Evolutionary conservation across 2,888 invertebrate genomes (phyloP), one percentile per base, ranked within the genome.

Genomic region (Limnephilus auricula): DNA sequence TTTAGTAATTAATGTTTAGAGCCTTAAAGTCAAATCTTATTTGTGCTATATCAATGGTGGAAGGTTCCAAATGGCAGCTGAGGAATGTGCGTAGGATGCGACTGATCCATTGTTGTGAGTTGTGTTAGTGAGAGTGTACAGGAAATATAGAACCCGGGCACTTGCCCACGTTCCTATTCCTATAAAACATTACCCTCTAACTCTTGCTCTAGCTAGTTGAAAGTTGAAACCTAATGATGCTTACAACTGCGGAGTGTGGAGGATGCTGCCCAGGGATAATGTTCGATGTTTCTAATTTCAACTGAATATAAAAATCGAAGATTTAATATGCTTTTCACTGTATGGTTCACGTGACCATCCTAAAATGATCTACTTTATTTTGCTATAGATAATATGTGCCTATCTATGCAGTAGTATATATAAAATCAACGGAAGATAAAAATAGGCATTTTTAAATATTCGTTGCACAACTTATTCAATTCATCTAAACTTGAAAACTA

Each of bases 61-160:
- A 45, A 86, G 18, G 50, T 50, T 45, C 30, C 18, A 45, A 30
- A 50, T 86, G 31, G 31, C 86, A 30, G n/a, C 45, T 18, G 30
- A 2, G 86, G 86, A 86, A 86, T 86, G 86, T 50, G 86, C 45
- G 86, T 86, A 50, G 86, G 86, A 18, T 31, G 86, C 31, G 45
- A 50, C 30, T 65, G 45, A 65, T 86, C 50, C 31, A 86, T 86
- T 86, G 86, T 86, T 86, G n/a, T 30, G 85, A 5, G 65, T 37
- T 4, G 37, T 37, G 37, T 25, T 5, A 25, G 65, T 65, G 80
- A 80, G 40, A 18, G 31, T 12, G 79, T 30, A 25, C 79, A 34
- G 30, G 2, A 30, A 31, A 10, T 15, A 30, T 6, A 80, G 32
- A 82, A 45, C 37, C 78, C 12, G 32, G 78, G n/a, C 78, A 78